A percentile compares a stretch with the other conserved stretches of the same genome.
Conservation (phyloP, 92 coral and sea anemone species). For the Blastomussa wellsi region DNA sequence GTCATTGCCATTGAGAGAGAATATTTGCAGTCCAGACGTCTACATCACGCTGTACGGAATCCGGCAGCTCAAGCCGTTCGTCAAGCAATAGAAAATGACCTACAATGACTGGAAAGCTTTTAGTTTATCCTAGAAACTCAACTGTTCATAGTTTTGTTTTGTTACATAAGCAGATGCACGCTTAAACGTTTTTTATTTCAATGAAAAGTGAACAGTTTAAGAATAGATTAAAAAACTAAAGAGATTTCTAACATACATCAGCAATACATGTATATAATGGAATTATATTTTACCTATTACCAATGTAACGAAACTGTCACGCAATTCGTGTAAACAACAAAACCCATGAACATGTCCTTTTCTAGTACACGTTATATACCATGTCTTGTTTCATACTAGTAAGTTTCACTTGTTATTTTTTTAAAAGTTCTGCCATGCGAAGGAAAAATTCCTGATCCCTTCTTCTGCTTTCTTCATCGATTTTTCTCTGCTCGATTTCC, state of each 20-base stretch:
- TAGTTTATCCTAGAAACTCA: neutral
- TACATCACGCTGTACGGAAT: slow-evolving; percentile 34
- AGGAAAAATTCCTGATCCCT: slow-evolving; percentile 67
- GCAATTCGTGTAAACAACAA: neutral
- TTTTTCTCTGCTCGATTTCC: slow-evolving; percentile 53
- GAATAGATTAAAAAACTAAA: neutral
- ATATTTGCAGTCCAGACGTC: slow-evolving; percentile 51
- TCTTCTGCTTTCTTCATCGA: slow-evolving; percentile 54
- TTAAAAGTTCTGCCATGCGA: slow-evolving; percentile 53
- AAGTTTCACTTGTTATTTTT: slow-evolving; percentile 23
- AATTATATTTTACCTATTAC: neutral
- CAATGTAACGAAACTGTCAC: neutral
- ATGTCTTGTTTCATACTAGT: neutral
- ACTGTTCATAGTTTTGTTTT: neutral
- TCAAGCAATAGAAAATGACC: slow-evolving; percentile 35
- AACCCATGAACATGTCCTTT: neutral
- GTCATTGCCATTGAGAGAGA: slow-evolving; percentile 47
- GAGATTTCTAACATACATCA: neutral
- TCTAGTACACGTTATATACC: neutral
- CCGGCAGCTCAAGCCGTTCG: slow-evolving; percentile 54
- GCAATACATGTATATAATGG: neutral
- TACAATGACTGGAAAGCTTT: neutral
- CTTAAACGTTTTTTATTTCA: neutral
- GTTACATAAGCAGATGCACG: neutral
- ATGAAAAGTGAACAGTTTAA: neutral